Evolutionary conservation across 2,888 invertebrate genomes (phyloP).

Genomic region (Agriopis marginaria): DNA sequence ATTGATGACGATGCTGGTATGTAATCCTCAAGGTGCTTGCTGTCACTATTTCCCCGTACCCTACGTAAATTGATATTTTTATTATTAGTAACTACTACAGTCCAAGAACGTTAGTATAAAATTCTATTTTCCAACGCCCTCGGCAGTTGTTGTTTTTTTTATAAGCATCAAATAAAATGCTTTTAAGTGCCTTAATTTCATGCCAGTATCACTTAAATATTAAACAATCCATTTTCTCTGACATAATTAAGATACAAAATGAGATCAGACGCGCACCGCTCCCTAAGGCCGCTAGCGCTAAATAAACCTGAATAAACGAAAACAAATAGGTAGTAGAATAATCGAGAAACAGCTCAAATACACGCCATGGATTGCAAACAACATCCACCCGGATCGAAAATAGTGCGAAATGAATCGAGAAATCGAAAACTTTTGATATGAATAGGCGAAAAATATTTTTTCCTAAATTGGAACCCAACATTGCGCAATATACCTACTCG

Average conservation of each 20-base stretch:
- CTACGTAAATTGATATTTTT: too few species aligned
- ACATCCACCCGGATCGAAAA: slow-evolving; percentile 17
- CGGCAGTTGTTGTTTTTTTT: background rate
- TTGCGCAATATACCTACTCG: background rate
- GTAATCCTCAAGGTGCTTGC: too few species aligned
- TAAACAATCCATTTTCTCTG: slow-evolving; percentile 6
- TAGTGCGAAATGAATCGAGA: slow-evolving; percentile 11
- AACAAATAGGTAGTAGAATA: slow-evolving; percentile 17
- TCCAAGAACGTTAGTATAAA: too few species aligned
- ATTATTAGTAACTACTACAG: too few species aligned
- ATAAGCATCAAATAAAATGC: background rate
- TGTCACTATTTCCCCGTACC: too few species aligned
- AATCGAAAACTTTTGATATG: slow-evolving; percentile 18
- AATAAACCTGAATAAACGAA: slow-evolving; percentile 16
- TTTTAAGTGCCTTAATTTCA: background rate
- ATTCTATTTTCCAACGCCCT: too few species aligned
- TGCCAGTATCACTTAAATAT: slow-evolving; percentile 7
- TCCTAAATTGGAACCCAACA: slow-evolving; percentile 1
- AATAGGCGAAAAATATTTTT: slow-evolving; percentile 15
- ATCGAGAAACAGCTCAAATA: slow-evolving; percentile 1
- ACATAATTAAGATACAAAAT: slow-evolving; percentile 5
- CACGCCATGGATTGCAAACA: slow-evolving; percentile 9
- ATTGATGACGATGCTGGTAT: too few species aligned
- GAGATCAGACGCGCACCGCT: slow-evolving; percentile 10
- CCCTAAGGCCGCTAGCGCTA: background rate